These are phyloP conservation scores for Scaptomyza parva DNA, from an alignment of 2,888 invertebrate genomes.

Conservation along the genomic window DNA sequence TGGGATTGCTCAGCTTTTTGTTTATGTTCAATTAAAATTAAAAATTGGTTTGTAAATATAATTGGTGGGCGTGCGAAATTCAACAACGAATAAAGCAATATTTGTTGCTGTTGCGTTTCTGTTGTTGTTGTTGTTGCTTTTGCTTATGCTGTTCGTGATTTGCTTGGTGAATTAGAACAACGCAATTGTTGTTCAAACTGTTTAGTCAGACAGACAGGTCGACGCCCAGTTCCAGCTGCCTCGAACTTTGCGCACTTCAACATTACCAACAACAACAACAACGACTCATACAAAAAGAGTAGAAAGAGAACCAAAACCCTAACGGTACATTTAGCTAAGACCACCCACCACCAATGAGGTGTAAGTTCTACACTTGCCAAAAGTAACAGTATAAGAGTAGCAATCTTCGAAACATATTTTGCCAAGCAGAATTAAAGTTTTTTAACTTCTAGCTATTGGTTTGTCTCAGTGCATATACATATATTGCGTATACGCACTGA, in stretches of 20 bases:
- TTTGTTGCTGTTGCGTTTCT: slow-evolving; percentile 17
- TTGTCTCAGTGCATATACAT: slow-evolving; percentile 19
- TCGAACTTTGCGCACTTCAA: slow-evolving; percentile 10
- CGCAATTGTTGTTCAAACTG: slow-evolving; percentile 50
- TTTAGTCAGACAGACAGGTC: slow-evolving; percentile 30
- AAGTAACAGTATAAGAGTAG: neutral
- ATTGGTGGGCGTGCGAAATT: slow-evolving; percentile 69
- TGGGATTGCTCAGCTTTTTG: slow-evolving; percentile 36
- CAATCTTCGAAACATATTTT: neutral
- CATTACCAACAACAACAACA: neutral
- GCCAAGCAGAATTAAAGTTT: neutral
- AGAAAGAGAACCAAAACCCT: neutral
- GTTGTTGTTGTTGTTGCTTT: slow-evolving; percentile 17
- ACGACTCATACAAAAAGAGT: neutral
- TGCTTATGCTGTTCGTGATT: slow-evolving; percentile 52
- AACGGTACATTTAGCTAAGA: slow-evolving; percentile 15
- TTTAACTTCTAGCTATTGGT: neutral
- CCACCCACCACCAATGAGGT: slow-evolving; percentile 2
- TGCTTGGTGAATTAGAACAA: slow-evolving; percentile 66
- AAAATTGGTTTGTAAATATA: slow-evolving; percentile 72
- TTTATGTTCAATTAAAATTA: slow-evolving; percentile 67
- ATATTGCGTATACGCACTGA: slow-evolving; percentile 33
- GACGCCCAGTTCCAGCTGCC: slow-evolving; percentile 23
- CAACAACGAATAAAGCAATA: slow-evolving; percentile 47
- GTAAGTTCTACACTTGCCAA: slow-evolving; percentile 8